Evolutionary conservation across 2,113 vertebrate genomes (phyloP).

Genomic region (Xenus cinereus): DNA sequence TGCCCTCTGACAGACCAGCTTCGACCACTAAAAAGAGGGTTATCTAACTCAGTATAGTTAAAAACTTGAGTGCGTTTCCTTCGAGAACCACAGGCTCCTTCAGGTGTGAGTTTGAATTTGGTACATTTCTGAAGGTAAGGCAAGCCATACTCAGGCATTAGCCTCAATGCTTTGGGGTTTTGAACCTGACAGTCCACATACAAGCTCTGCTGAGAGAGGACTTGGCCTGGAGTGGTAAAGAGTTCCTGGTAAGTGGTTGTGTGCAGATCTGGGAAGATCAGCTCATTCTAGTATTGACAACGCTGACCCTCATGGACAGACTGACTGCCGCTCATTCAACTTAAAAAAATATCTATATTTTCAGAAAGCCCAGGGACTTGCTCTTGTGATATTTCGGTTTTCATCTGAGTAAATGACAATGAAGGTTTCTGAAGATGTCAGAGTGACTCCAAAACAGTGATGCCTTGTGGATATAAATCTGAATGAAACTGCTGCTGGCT

Average conservation of each 20-base stretch:
- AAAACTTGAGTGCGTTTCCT: background rate
- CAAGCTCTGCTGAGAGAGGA: background rate
- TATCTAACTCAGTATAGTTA: background rate
- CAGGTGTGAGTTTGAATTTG: background rate
- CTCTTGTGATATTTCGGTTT: background rate
- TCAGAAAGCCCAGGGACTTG: background rate
- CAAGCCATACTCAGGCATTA: background rate
- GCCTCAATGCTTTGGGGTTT: background rate
- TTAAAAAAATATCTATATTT: background rate
- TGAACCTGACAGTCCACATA: background rate
- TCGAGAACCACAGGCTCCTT: background rate
- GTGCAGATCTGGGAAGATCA: background rate
- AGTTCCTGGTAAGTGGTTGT: background rate
- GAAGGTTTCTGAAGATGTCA: background rate
- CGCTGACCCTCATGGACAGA: background rate
- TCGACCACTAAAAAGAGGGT: background rate
- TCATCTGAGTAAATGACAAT: background rate
- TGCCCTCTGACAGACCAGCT: background rate
- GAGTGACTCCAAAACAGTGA: background rate
- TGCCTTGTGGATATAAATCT: background rate
- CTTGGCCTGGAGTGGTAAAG: background rate
- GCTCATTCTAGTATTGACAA: background rate
- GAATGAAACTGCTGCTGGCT: background rate
- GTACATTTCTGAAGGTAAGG: background rate
- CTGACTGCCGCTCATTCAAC: rapidly evolving